Percentiles rank a stretch among this genome's conserved stretches.
Evolutionary conservation across 2,113 vertebrate species (phyloP).

Genomic region (Apteryx mantelli): DNA sequence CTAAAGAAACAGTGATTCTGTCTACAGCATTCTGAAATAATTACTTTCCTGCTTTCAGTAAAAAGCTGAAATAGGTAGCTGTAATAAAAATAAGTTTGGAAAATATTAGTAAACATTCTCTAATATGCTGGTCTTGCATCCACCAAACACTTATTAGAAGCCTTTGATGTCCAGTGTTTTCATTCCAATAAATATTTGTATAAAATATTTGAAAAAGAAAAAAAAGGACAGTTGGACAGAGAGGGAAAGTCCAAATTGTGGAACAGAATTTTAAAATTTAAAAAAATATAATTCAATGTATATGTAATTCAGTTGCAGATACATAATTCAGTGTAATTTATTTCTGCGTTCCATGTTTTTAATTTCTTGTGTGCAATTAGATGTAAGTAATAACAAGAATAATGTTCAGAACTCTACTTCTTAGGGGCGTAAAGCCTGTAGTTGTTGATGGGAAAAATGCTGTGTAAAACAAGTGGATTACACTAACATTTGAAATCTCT

Average conservation of each 20-base stretch:
- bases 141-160: background rate
- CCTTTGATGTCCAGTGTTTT: conserved; percentile 1
- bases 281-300: background rate
- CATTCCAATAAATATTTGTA: background rate
- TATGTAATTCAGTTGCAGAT: background rate
- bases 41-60: background rate
- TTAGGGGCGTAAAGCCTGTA: background rate
- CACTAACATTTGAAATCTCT: background rate
- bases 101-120: conserved; percentile 1
- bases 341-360: background rate
- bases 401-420: background rate
- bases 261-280: background rate
- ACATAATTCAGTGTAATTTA: conserved; percentile 14
- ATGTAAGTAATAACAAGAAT: background rate
- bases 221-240: background rate
- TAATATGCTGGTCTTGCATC: background rate
- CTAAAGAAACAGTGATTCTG: background rate
- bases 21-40: background rate
- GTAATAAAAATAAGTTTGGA: background rate
- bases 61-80: background rate
- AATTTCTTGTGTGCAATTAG: background rate
- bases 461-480: background rate
- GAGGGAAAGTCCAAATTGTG: background rate
- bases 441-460: background rate
- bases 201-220: background rate